A percentile compares a stretch with the other conserved stretches of the same genome.
Conservation (phyloP, 2,113 vertebrate genomes). For the Melanerpes formicivorus region DNA sequence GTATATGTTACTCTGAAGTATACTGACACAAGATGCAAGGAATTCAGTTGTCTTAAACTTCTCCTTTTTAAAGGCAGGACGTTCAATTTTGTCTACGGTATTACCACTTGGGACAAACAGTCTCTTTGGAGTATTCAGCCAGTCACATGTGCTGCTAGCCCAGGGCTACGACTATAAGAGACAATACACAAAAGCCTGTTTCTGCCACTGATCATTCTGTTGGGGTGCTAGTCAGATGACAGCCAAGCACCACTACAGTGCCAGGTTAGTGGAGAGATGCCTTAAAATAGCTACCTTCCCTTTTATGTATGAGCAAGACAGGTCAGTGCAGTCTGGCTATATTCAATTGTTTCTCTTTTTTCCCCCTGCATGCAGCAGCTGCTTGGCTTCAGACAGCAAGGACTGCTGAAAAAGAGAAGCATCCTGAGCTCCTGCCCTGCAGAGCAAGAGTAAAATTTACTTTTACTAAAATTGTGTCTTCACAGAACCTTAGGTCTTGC, state of each 20-base stretch:
- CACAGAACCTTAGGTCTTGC: neutral
- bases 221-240: neutral
- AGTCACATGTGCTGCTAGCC: neutral
- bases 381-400: neutral
- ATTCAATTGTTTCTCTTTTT: neutral
- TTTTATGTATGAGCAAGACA: neutral
- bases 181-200: accelerated
- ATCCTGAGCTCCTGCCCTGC: neutral
- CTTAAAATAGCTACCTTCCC: neutral
- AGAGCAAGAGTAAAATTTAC: neutral
- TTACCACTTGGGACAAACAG: neutral
- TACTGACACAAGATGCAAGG: neutral
- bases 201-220: neutral
- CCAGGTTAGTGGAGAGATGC: neutral
- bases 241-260: neutral
- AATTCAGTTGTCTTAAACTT: neutral
- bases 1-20: neutral
- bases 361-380: neutral
- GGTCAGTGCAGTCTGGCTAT: neutral
- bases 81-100: neutral
- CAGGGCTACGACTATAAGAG: neutral
- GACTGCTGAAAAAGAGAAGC: neutral
- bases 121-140: neutral
- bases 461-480: neutral
- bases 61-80: neutral